These are phyloP conservation scores for Pedetes capensis DNA, from an alignment of 2,113 vertebrate species.

Conservation along the genomic window DNA sequence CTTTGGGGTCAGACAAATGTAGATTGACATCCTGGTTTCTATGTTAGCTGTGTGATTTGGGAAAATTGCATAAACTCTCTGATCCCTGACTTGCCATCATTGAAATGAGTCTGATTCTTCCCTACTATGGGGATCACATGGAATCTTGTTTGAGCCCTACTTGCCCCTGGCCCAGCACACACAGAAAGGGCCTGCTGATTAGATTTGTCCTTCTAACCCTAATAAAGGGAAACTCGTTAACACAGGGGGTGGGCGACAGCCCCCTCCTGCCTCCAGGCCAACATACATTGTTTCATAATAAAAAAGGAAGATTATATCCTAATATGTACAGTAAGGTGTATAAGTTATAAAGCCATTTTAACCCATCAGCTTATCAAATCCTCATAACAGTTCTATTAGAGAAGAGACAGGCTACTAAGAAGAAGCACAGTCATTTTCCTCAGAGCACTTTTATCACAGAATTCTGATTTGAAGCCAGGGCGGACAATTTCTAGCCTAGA, in stretches of 20 bases:
- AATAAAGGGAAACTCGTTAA: neutral
- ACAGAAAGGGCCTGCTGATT: neutral
- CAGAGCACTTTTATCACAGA: neutral
- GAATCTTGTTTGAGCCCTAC: neutral
- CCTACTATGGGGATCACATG: neutral
- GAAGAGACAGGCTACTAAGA: slow-evolving; percentile 20
- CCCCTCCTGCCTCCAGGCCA: neutral
- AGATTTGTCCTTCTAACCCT: neutral
- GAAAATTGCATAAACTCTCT: slow-evolving; percentile 7
- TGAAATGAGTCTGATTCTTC: neutral
- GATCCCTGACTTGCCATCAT: neutral
- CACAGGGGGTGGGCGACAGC: neutral
- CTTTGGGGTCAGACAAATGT: slow-evolving; percentile 3
- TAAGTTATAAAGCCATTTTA: neutral
- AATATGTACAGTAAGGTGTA: neutral
- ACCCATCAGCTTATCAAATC: slow-evolving; percentile 22
- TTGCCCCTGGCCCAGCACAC: neutral
- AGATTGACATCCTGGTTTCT: neutral
- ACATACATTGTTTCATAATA: neutral
- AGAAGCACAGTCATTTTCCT: neutral
- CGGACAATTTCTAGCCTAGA: neutral
- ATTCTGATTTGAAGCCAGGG: neutral
- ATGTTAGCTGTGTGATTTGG: neutral
- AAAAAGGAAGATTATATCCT: neutral
- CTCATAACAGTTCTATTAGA: slow-evolving; percentile 10